Evolutionary conservation across 1,140 invertebrate species (phyloP).

Genomic region (Chironomus tepperi): DNA sequence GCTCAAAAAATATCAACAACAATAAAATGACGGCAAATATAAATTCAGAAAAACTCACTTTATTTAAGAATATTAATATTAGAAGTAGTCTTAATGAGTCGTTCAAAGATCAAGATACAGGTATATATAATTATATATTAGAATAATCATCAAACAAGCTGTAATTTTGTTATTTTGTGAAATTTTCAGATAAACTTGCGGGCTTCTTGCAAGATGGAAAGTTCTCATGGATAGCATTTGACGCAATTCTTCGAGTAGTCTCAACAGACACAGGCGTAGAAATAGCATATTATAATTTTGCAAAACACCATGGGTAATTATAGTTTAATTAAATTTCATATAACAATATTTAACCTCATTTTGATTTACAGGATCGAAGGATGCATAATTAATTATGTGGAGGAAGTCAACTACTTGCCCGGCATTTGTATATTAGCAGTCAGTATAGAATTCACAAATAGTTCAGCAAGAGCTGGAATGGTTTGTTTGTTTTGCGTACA

Average conservation of each 20-base stretch:
- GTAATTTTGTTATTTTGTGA: not conserved
- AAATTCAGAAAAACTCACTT: too few relatives aligned
- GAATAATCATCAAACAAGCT: not conserved
- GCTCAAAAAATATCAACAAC: not conserved
- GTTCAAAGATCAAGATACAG: not conserved
- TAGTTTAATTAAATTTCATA: not conserved
- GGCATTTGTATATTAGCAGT: constrained; percentile 21
- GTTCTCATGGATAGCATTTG: not conserved
- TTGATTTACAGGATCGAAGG: not conserved
- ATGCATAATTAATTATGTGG: not conserved
- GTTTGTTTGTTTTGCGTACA: constrained; percentile 25
- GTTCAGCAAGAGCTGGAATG: not conserved
- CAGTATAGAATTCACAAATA: constrained; percentile 25
- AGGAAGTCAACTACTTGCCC: not conserved
- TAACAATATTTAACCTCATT: not conserved
- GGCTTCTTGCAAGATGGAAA: constrained; percentile 8
- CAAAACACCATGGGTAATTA: not conserved
- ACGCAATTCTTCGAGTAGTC: not conserved
- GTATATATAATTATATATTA: not conserved
- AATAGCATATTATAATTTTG: not conserved
- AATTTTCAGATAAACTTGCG: not conserved
- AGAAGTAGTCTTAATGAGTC: not conserved
- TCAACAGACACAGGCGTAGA: not conserved
- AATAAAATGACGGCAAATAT: not conserved
- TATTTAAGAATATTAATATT: not conserved